Conservation (phyloP, 2,888 invertebrate species). For the Theodoxus fluviatilis region DNA sequence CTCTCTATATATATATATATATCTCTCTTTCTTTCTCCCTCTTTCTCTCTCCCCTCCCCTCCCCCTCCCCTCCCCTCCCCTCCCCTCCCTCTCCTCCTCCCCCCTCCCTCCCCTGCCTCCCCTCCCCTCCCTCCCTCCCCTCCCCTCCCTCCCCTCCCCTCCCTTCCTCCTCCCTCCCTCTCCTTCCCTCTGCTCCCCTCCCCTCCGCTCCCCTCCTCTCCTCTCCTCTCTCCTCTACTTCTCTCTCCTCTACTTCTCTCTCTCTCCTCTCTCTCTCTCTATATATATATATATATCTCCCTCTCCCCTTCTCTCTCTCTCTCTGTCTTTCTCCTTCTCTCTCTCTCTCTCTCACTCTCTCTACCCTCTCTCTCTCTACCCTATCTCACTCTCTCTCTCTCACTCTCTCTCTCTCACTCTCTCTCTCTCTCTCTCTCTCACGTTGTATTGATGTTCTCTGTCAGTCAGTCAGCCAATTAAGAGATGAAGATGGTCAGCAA, state of each 20-base stretch:
- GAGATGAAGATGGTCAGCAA: no score
- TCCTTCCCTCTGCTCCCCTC: background rate
- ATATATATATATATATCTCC: background rate
- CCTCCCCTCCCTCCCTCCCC: background rate
- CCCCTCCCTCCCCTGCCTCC: no score
- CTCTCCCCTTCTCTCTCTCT: background rate
- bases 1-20: background rate
- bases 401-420: background rate
- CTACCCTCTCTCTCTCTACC: no score
- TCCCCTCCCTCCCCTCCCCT: background rate
- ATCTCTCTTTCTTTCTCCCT: background rate
- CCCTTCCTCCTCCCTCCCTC: background rate
- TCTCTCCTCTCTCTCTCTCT: conserved; percentile 9
- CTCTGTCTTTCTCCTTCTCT: background rate
- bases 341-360: conserved; percentile 8
- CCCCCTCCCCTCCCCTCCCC: background rate
- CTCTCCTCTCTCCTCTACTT: background rate
- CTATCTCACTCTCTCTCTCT: conserved; percentile 4
- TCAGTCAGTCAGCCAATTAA: no score
- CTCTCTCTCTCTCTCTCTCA: background rate
- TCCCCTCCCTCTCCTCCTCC: background rate
- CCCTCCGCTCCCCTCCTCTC: background rate
- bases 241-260: background rate
- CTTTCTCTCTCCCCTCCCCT: background rate
- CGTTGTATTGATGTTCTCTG: no score